phyloP scores from a whole-genome alignment of 1,140 invertebrate genomes.

The Drosophila yakuba region DNA sequence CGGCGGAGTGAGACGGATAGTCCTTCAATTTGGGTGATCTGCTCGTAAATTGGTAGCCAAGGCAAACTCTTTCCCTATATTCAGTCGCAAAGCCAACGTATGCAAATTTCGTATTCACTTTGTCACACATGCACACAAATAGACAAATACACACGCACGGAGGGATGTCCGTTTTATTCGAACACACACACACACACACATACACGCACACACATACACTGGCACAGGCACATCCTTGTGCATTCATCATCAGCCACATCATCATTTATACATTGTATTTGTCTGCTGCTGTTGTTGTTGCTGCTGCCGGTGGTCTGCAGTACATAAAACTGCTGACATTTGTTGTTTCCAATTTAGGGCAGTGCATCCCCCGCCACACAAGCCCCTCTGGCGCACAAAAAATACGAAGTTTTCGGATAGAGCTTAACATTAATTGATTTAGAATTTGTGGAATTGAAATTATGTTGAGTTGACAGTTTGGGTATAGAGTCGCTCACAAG shows the following conservation, averaged over 20 bases:
- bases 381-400: conserved; percentile 5
- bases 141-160: conserved; percentile 42
- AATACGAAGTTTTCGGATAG: conserved; percentile 27
- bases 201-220: not conserved
- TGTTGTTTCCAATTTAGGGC: conserved; percentile 75
- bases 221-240: conserved; percentile 45
- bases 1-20: conserved; percentile 29
- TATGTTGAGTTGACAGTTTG: conserved; percentile 62
- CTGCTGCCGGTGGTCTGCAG: conserved; percentile 51
- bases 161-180: conserved; percentile 35
- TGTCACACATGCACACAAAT: conserved; percentile 58
- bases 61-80: conserved; percentile 54
- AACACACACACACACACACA: conserved; percentile 12
- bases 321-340: conserved; percentile 78
- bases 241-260: conserved; percentile 79
- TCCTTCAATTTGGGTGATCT: conserved; percentile 71
- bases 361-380: conserved; percentile 6
- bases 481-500: conserved; percentile 5
- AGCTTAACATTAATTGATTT: conserved; percentile 74
- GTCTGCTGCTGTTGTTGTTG: conserved; percentile 48
- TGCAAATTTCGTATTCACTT: conserved; percentile 81
- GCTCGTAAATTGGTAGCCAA: conserved; percentile 54
- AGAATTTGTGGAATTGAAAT: conserved; percentile 60
- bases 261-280: conserved; percentile 82
- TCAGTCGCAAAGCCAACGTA: conserved; percentile 77